A percentile compares a stretch with the other conserved stretches of the same genome.
Evolutionary conservation across 2,888 invertebrate species (phyloP).

Genomic region (Megalurothrips usitatus): DNA sequence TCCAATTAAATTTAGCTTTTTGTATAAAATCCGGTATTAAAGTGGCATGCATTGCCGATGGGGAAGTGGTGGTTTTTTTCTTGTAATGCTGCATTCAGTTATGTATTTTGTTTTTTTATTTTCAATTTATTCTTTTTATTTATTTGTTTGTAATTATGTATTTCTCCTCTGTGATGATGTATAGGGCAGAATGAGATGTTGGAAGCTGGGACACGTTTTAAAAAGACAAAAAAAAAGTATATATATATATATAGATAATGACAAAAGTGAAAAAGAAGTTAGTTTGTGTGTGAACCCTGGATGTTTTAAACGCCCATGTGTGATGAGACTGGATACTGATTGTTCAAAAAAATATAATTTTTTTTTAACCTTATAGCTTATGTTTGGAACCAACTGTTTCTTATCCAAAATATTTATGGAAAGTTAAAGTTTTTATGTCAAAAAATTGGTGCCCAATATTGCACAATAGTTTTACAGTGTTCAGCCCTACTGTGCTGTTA

Average conservation of each 20-base stretch:
- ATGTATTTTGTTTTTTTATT: background rate
- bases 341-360: background rate
- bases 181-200: conserved; percentile 9
- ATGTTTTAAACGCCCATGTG: background rate
- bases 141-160: conserved; percentile 16
- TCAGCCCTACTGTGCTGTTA: background rate
- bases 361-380: background rate
- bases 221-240: conserved; percentile 2
- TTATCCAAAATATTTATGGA: background rate
- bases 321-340: conserved; percentile 11
- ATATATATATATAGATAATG: background rate
- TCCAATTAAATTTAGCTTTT: conserved; percentile 21
- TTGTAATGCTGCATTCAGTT: background rate
- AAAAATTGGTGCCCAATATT: background rate
- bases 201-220: conserved; percentile 14
- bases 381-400: background rate
- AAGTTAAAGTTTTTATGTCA: background rate
- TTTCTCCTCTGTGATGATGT: conserved; percentile 21
- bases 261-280: background rate
- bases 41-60: background rate
- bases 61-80: background rate
- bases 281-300: background rate
- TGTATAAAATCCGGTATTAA: conserved; percentile 13
- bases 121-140: background rate
- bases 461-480: background rate